Percentiles rank a stretch among this genome's conserved stretches.
Evolutionary conservation across 1,140 invertebrate genomes (phyloP).

Genomic region (Augochlora pura): DNA sequence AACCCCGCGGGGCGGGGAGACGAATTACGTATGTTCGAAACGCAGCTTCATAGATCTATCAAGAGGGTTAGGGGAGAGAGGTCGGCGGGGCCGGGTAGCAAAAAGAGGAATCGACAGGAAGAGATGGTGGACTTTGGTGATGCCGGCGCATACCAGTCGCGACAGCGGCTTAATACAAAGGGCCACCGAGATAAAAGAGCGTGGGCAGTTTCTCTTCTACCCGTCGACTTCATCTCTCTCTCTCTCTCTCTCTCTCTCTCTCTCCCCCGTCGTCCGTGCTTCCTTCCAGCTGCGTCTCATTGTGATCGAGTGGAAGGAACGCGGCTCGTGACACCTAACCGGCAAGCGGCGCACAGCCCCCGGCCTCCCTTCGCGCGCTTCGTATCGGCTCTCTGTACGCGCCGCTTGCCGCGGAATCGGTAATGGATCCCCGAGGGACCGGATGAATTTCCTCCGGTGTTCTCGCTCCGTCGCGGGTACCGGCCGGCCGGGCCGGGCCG

Average conservation of each 20-base stretch:
- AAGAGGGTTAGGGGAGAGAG: not conserved
- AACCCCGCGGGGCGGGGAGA: not conserved
- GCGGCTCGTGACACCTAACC: slow-evolving; percentile 53
- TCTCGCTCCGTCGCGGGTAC: not conserved
- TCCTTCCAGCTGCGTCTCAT: slow-evolving; percentile 43
- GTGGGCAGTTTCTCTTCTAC: slow-evolving; percentile 63
- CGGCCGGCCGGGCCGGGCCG: no score
- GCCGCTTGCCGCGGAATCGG: slow-evolving; percentile 47
- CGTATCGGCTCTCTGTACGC: slow-evolving; percentile 55
- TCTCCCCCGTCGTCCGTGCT: slow-evolving; percentile 29
- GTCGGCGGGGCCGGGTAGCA: slow-evolving; percentile 8
- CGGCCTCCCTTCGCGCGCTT: no score
- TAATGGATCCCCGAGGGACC: slow-evolving; percentile 65
- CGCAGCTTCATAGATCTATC: slow-evolving; percentile 9
- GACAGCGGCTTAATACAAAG: slow-evolving; percentile 61
- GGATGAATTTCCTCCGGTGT: slow-evolving; percentile 48
- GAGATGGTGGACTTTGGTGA: slow-evolving; percentile 57
- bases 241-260: no score
- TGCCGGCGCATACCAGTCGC: slow-evolving; percentile 57
- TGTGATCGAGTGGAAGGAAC: slow-evolving; percentile 45
- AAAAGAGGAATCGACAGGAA: slow-evolving; percentile 53
- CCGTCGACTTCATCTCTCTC: slow-evolving; percentile 60
- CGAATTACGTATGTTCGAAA: slow-evolving; percentile 31
- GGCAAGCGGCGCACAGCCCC: not conserved
- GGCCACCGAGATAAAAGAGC: slow-evolving; percentile 58